Percentiles rank a stretch among this genome's conserved stretches.
phyloP scores from a whole-genome alignment of 2,113 vertebrate genomes.

The Peromyscus californicus region DNA sequence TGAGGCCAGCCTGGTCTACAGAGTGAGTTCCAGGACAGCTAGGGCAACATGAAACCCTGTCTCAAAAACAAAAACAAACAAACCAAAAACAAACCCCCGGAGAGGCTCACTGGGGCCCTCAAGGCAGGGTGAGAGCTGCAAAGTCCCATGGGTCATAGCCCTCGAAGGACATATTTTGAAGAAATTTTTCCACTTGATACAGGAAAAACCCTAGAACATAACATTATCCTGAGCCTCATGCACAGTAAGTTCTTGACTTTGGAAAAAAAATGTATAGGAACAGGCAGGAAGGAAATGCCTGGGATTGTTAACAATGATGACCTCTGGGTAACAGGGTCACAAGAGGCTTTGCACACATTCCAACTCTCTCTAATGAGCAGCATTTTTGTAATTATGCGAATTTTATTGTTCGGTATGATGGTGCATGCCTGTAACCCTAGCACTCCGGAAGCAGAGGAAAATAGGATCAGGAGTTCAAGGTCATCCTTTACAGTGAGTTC shows the following conservation, averaged over 20 bases:
- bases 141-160: not conserved
- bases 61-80: not conserved
- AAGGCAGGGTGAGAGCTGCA: not conserved
- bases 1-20: not conserved
- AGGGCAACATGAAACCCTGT: not conserved
- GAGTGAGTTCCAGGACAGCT: not conserved
- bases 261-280: slow-evolving; percentile 65
- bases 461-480: not conserved
- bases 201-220: slow-evolving; percentile 57
- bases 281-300: slow-evolving; percentile 79
- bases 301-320: slow-evolving; percentile 58
- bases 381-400: slow-evolving; percentile 47
- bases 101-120: not conserved
- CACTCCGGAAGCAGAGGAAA: not conserved
- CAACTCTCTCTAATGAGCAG: slow-evolving; percentile 54
- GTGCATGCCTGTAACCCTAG: not conserved
- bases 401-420: not conserved
- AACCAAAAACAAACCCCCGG: not conserved
- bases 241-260: slow-evolving; percentile 31
- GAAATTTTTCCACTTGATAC: slow-evolving; percentile 49
- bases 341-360: slow-evolving; percentile 5
- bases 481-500: not conserved
- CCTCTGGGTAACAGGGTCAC: slow-evolving; percentile 41
- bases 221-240: slow-evolving; percentile 39
- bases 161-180: slow-evolving; percentile 27